Percentiles rank a stretch among this genome's conserved stretches.
Evolutionary conservation across 2,113 vertebrate genomes (phyloP).

Genomic region (Microcebus tavaratra): DNA sequence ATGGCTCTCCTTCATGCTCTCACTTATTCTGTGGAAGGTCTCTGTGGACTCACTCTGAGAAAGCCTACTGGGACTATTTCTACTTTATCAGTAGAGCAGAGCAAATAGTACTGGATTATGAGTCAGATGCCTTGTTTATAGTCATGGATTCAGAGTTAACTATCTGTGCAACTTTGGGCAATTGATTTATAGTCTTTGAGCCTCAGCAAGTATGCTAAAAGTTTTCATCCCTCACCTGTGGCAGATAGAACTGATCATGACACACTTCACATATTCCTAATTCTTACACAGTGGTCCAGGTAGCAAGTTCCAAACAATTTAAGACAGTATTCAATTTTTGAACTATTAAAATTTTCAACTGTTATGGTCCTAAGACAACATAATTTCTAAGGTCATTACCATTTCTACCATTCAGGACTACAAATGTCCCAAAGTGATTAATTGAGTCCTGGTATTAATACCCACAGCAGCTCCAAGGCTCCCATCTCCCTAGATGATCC

Average conservation of each 20-base stretch:
- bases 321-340: background rate
- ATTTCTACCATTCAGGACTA: background rate
- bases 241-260: background rate
- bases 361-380: background rate
- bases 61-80: constrained; percentile 17
- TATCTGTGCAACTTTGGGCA: background rate
- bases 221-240: background rate
- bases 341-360: background rate
- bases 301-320: background rate
- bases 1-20: background rate
- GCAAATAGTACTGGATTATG: constrained; percentile 18
- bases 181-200: background rate
- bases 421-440: background rate
- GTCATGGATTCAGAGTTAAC: constrained; percentile 21
- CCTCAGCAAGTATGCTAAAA: background rate
- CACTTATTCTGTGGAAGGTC: background rate
- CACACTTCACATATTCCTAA: background rate
- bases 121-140: constrained; percentile 20
- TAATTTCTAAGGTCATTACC: background rate
- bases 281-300: background rate
- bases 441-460: background rate
- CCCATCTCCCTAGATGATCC: background rate
- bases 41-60: background rate
- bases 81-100: constrained; percentile 50
- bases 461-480: background rate